Percentiles rank a stretch among this genome's conserved stretches.
These are phyloP conservation scores for Pristionchus fissidentatus DNA, from an alignment of 2,888 invertebrate genomes.

Conservation along the genomic window DNA sequence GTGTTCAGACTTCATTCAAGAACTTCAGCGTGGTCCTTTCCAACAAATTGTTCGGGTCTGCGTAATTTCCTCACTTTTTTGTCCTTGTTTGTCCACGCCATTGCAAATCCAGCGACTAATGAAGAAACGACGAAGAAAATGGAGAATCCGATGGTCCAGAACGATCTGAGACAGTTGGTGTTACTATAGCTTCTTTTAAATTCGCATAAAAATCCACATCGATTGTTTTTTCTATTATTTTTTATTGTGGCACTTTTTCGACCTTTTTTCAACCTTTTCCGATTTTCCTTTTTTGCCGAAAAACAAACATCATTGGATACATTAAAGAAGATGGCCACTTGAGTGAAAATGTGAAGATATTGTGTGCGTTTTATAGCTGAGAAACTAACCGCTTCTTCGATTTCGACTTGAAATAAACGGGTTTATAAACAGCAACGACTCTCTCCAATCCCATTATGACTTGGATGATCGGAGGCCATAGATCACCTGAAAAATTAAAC, in stretches of 20 bases:
- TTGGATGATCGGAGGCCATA: slow-evolving; percentile 50
- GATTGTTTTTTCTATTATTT: no score
- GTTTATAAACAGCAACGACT: slow-evolving; percentile 33
- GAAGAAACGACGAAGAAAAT: slow-evolving; percentile 42
- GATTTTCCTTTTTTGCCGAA: no score
- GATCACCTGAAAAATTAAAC: slow-evolving; percentile 31
- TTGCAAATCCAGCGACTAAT: slow-evolving; percentile 28
- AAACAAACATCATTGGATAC: not conserved
- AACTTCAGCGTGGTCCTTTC: no score
- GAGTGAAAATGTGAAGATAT: not conserved
- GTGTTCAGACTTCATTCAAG: no score
- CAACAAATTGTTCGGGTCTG: no score
- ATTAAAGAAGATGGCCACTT: not conserved
- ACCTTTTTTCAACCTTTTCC: no score
- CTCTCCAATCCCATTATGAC: slow-evolving; percentile 49
- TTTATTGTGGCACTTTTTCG: no score
- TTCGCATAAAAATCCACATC: no score
- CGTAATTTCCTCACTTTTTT: slow-evolving; percentile 33
- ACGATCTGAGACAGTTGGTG: not conserved
- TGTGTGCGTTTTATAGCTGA: not conserved
- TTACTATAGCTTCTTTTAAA: no score
- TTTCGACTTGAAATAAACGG: slow-evolving; percentile 38
- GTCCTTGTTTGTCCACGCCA: slow-evolving; percentile 30
- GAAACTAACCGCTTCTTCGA: slow-evolving; percentile 16
- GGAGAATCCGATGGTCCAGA: slow-evolving; percentile 25